Base-by-base conservation (phyloP, 2,888 invertebrate genomes). In the Apotomis betuletana region DNA sequence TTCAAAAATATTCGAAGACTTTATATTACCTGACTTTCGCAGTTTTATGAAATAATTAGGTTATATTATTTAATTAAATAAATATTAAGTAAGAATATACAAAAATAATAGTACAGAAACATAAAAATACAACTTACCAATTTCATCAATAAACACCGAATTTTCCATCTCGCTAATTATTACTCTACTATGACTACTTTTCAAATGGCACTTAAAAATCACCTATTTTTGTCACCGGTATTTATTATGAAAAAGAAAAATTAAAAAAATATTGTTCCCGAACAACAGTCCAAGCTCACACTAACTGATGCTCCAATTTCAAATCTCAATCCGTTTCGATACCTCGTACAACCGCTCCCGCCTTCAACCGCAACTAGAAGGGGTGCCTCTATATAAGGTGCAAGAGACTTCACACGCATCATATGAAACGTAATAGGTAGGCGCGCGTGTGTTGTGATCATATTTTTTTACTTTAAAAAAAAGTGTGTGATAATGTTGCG, bases 311-410 rank as follows among this genome's bases (percentile, higher is more conserved):
- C 36, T 74, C 74, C 70, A 74, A 74, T 74, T 70, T 61, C 46
- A 70, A 70, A 67, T 70, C 62, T 41, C 36, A 70, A 27, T 36
- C 80, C 77, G 77, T 77, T 78, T 75, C 69, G 75, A 64, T 69
- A 76, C 75, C 69, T 75, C 58, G 67, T 72, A 41, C 36, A 73
- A 55, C 65, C 67, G 79, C 87, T 86, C 88, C 89, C 88, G 84
- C 90, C 84, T 83, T 80, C 80, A 79, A 76, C 70, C 67, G 67
- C 71, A 74, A 73, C 80, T 83, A 90, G 91, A 87, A 90, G 92
- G 92, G 92, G 89, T 91, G 91, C 74, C 83, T 83, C 82, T 92
- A 92, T 93, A 92, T 90, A 92, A 88, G 88, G 89, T 84, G 90
- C 74, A 75, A 89, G 87, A 86, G 68, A 77, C 77, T 77, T 79